Percentiles rank a stretch among this genome's conserved stretches.
Evolutionary conservation across 2,888 invertebrate species (phyloP).

Genomic region (Pollenia griseotomentosa): DNA sequence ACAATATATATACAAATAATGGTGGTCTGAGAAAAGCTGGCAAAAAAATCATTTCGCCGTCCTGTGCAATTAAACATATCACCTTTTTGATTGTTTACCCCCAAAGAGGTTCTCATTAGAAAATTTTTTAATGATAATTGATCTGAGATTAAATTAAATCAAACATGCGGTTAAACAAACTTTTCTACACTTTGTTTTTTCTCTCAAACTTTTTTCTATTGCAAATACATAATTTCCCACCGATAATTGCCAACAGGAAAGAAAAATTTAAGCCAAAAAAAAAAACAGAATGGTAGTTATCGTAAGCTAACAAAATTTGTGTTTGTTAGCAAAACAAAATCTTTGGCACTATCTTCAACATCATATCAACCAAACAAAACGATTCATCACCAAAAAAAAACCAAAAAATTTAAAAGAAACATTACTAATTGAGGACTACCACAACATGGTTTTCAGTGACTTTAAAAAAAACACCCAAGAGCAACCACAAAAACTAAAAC

Average conservation of each 20-base stretch:
- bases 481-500: conserved; percentile 49
- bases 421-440: conserved; percentile 76
- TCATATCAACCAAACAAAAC: conserved; percentile 74
- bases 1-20: too few relatives aligned
- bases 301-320: conserved; percentile 56
- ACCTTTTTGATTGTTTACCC: background rate
- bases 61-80: too few relatives aligned
- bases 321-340: conserved; percentile 68
- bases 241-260: conserved; percentile 33
- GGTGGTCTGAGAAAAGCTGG: too few relatives aligned
- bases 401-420: conserved; percentile 17
- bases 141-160: conserved; percentile 25
- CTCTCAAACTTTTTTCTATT: background rate
- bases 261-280: background rate
- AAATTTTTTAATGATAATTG: conserved; percentile 24
- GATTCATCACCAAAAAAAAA: conserved; percentile 73
- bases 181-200: conserved; percentile 37
- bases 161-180: conserved; percentile 24
- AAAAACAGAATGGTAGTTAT: conserved; percentile 32
- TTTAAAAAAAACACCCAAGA: conserved; percentile 67
- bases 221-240: conserved; percentile 44
- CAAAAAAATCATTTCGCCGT: too few relatives aligned
- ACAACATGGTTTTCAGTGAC: conserved; percentile 74
- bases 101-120: background rate
- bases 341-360: conserved; percentile 74